Evolutionary conservation across 2,797 vertebrate genomes (phyloP), one percentile per base, ranked within the genome.

Genomic region (Diglossa cyanea): DNA sequence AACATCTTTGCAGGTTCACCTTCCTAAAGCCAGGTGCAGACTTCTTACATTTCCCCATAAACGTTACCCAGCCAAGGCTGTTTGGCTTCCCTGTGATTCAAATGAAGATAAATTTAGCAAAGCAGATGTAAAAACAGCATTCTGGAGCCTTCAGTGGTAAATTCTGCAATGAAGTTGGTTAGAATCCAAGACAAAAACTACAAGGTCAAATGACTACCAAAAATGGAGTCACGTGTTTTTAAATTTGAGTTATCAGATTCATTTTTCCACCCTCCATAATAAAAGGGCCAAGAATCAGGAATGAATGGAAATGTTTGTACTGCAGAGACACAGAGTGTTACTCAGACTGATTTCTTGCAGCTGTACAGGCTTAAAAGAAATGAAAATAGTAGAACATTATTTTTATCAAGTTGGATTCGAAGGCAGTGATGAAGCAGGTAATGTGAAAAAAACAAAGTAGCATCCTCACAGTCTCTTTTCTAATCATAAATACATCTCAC

Each of bases 271-370:
- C 37, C 51, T 86, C 44, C 28, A 7, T 25, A 76, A 79, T 26
- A 51, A 84, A 93, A 86, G 66, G 82, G 58, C 40, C 60, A 87
- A 95, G 70, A 90, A 86, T 66, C 70, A 81, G 63, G 77, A 86
- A 45, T 55, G 13, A 75, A 86, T 65, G 60, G 63, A 71, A 79
- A 88, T 55, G n/a, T 88, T 90, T 78, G 31, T 53, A 16, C 62
- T 68, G n/a, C 37, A 61, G 15, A 66, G 60, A 89, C 18, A 19
- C 44, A 88, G 62, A 94, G 48, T 6, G 2, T 72, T 93, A 60
- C 51, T 58, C 60, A 47, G 61, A 33, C 15, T 80, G 61, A 47
- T 39, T 86, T 76, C 75, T 84, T 77, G 37, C 63, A 92, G 60
- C 63, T 93, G 53, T 85, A 70, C 10, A 47, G 53, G 51, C 25